Base-by-base conservation (phyloP, 2,888 invertebrate species). In the Cenopis cana region DNA sequence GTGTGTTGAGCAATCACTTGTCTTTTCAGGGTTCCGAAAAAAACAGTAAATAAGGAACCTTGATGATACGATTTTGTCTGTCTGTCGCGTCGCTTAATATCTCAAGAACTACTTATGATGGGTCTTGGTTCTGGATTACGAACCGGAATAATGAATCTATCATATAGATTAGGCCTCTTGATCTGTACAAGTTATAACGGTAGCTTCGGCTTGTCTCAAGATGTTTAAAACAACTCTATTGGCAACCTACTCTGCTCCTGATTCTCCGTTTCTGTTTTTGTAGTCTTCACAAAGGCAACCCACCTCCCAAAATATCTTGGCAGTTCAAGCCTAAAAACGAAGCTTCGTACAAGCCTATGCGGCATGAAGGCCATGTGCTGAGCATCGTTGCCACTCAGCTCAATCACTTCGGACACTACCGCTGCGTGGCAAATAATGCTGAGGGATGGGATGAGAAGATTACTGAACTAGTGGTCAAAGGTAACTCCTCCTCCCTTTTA, bases 231-330 rank as follows among this genome's bases (percentile, higher is more conserved):
- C 12, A 3, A 11, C 12, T 12, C 38, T 11, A 38, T 38, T 5
- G 33, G 33, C 38, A 12, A 12, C n/a, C 1, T 14, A n/a, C 6
- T n/a, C n/a, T 14, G n/a, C 14, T 46, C 41, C 41, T 46, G 41
- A n/a, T 6, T n/a, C 12, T 46, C 3, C 6, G 5, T 55, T 46
- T n/a, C 20, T 8, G 4, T 49, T 49, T n/a, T 24, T 46, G 6
- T n/a, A 60, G 60, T 10, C 29, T 60, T 46, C 60, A 29, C 5
- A 60, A 60, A 46, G 60, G 60, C 46, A 60, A 60, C 46, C 60
- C 60, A 1, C 29, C 29, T 10, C 46, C 60, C 10, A 49, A 2
- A 17, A 24, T 56, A 17, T 9, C 17, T 9, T 60, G 60, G 60
- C 29, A 60, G 29, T 29, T 49, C 24, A 60, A 49, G 29, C 17